Evolutionary conservation across 2,888 invertebrate species (phyloP), one percentile per base, ranked within the genome.

Genomic region (Argyra leucocephala): DNA sequence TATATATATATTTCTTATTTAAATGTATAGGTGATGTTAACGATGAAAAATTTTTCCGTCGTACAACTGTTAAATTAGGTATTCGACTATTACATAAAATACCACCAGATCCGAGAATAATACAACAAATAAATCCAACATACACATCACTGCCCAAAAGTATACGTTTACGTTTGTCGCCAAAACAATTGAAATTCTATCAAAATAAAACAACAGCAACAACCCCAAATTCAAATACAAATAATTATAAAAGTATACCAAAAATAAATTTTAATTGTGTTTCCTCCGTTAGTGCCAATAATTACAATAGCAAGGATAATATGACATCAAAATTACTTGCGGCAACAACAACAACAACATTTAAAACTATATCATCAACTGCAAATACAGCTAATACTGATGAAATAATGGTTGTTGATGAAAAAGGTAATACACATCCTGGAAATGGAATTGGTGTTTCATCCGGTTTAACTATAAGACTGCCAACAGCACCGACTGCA

Each of bases 41-140:
- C 0, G 91, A 91, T 72, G 90, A 91, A 75, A 90, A 89, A 76
- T 81, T 89, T 21, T 88, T 89, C 57, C 83, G 88, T 37, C 84
- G 89, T 66, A 86, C 87, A 68, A 86, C 87, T 10, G 89, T 92
- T 24, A 84, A 88, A 62, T 89, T 92, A 88, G 90, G 90, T 61
- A 89, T 92, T 70, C 81, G 90, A 10, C 89, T 91, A 64, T 84
- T 90, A 18, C 90, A 90, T 73, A 85, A 71, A 68, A 70, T 72
- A 64, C 69, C 71, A 58, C 65, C 70, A 22, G 71, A 73, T 63
- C 65, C 67, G 37, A 68, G 68, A 62, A 65, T 69, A 59, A 69
- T 70, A 63, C 67, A 71, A 57, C 70, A 71, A 67, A 65, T 68
- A 21, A 70, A 67, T 61, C 67, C 70, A 21, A 69, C 66, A 60